Evolutionary conservation across 2,113 vertebrate species (phyloP).

Genomic region (Macrotis lagotis): DNA sequence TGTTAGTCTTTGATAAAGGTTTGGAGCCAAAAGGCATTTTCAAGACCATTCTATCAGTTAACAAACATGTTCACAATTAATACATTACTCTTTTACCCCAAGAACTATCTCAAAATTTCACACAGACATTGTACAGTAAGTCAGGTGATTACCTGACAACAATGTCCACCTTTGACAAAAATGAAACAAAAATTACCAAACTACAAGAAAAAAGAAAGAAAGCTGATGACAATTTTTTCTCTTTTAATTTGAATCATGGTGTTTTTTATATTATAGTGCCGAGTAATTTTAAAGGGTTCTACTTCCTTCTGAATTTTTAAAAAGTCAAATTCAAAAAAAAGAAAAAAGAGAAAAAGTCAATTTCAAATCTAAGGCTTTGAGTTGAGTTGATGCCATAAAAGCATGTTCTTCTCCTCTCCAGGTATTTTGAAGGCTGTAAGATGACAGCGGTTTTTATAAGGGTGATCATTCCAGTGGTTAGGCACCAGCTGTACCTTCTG

Average conservation of each 20-base stretch:
- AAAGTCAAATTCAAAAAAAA: conserved; percentile 29
- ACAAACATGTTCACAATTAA: not conserved
- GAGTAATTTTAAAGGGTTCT: conserved; percentile 31
- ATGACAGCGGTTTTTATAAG: conserved; percentile 22
- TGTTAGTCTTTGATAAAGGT: not conserved
- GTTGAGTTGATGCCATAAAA: not conserved
- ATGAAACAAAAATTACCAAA: conserved; percentile 44
- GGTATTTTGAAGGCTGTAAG: conserved; percentile 21
- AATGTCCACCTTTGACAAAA: conserved; percentile 46
- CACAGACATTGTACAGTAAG: not conserved
- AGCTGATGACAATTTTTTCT: conserved; percentile 4
- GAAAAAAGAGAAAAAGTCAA: conserved; percentile 27
- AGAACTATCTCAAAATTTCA: not conserved
- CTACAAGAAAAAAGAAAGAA: conserved; percentile 7
- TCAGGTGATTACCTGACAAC: not conserved
- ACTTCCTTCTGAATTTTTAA: not conserved
- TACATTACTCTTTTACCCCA: not conserved
- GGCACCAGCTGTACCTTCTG: conserved; percentile 25
- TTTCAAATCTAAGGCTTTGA: conserved; percentile 30
- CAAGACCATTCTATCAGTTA: not conserved
- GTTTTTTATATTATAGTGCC: conserved; percentile 2
- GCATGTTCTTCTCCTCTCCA: not conserved
- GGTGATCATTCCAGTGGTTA: conserved; percentile 35
- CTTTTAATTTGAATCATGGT: conserved; percentile 37
- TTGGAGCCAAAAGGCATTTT: not conserved